A percentile compares a stretch with the other conserved stretches of the same genome.
These are phyloP conservation scores for Cerceris rybyensis DNA, from an alignment of 2,888 invertebrate species.

Conservation along the genomic window DNA sequence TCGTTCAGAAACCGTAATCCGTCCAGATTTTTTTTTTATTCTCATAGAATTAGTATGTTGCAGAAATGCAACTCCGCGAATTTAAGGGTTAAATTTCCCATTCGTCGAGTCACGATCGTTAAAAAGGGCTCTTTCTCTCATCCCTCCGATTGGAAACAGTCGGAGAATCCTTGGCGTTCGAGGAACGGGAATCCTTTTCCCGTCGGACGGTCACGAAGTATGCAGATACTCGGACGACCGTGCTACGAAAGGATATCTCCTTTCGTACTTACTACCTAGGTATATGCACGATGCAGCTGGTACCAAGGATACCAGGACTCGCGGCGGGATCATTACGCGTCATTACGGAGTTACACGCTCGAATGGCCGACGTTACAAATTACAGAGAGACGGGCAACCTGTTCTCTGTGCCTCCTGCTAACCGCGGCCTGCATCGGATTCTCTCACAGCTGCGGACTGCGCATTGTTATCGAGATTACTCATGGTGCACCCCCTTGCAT, in stretches of 20 bases:
- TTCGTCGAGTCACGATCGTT: too few species aligned
- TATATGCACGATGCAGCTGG: conserved; percentile 40
- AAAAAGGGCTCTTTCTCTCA: not conserved
- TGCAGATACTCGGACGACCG: conserved; percentile 20
- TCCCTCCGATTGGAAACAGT: not conserved
- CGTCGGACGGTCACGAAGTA: conserved; percentile 12
- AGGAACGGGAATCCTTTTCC: not conserved
- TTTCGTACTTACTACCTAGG: not conserved
- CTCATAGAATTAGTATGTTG: too few species aligned
- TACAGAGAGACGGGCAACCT: conserved; percentile 72
- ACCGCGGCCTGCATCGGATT: conserved; percentile 48
- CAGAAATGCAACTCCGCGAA: too few species aligned
- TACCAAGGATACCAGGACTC: conserved; percentile 50
- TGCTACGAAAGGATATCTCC: conserved; percentile 10
- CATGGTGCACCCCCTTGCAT: conserved; percentile 13
- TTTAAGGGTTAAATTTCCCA: too few species aligned
- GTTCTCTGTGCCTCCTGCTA: conserved; percentile 53
- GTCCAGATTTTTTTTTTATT: too few species aligned
- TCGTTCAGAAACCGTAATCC: too few species aligned
- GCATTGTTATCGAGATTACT: conserved; percentile 53
- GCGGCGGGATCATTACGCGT: conserved; percentile 76
- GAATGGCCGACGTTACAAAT: conserved; percentile 78
- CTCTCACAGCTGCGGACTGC: conserved; percentile 6
- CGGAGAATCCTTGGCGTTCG: conserved; percentile 13
- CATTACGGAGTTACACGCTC: conserved; percentile 79